Evolutionary conservation across 2,888 invertebrate species (phyloP).

Genomic region (Meteorus colon): DNA sequence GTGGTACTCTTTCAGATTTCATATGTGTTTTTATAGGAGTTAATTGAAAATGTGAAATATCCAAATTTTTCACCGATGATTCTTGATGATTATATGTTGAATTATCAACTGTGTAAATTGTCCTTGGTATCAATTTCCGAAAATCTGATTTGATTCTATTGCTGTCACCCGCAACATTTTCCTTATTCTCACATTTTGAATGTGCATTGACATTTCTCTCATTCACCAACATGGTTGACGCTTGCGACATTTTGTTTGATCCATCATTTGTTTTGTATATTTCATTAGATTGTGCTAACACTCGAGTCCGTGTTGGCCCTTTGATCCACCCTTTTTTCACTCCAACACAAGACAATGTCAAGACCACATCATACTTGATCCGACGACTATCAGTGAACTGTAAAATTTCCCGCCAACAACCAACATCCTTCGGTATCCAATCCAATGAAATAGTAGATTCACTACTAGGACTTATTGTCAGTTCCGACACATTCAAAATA

Average conservation of each 20-base stretch:
- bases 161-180: conserved; percentile 6
- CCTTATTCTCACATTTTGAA: conserved; percentile 19
- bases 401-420: conserved; percentile 78
- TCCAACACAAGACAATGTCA: conserved; percentile 53
- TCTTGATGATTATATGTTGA: conserved; percentile 48
- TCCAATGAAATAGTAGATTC: conserved; percentile 76
- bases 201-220: background rate
- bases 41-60: conserved; percentile 37
- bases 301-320: background rate
- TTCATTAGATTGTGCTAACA: conserved; percentile 45
- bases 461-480: conserved; percentile 76
- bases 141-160: background rate
- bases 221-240: background rate
- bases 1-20: background rate
- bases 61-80: conserved; percentile 53
- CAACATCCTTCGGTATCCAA: conserved; percentile 79
- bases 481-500: conserved; percentile 76
- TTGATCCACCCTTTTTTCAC: conserved; percentile 41
- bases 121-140: background rate
- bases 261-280: conserved; percentile 4
- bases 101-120: background rate
- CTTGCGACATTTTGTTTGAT: background rate
- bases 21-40: conserved; percentile 22
- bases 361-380: conserved; percentile 80
- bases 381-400: conserved; percentile 79